Base-by-base conservation (phyloP, 1,140 invertebrate genomes). In the Eulimnadia texana region DNA sequence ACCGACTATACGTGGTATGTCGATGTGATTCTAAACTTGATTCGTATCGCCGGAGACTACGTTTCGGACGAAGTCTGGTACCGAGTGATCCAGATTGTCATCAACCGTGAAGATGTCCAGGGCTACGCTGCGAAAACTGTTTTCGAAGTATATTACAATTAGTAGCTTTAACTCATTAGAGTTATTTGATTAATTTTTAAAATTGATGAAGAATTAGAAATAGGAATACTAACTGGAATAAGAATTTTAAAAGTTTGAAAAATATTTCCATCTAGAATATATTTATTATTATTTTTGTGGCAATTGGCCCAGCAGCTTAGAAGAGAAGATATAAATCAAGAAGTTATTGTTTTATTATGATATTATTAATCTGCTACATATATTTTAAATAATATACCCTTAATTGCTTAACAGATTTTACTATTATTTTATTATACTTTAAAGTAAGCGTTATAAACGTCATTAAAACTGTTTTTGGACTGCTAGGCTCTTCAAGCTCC, bases 81-180 rank as follows among this genome's bases (percentile, higher is more conserved):
- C 74, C 80, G 97, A 71, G 97, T 99, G 49, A 99, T 99, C 67
- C 96, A 99, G 77, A 99, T 99, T 68, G 96, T 99, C 16, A 98
- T 99, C 50, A 99, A 99, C 72, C 81, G 96, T 68, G 95, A 99
- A 72, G 97, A 99, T 77, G 95, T 99, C 0, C 92, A 95, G 75
- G 96, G 94, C 20, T 99, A 99, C 77, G 95, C 97, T 52, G 95
- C 97, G 6, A 99, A 99, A 79, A 99, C 96, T 33, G 95, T 98
- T 3, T 99, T 99, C 79, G 96, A 99, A 72, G 80, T 79, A 67
- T 66, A 63, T 16, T 42, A n/a, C 50, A 47, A 16, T 42, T 42
- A 24, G 24, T 53, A 24, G 29, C 3, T 56, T 61, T 47, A 9
- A 58, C 50, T 19, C 24, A 10, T 60, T n/a, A n/a, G n/a, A n/a